These are phyloP conservation scores for Epirrhoe tristata DNA, from an alignment of 2,888 invertebrate species.

Conservation along the genomic window DNA sequence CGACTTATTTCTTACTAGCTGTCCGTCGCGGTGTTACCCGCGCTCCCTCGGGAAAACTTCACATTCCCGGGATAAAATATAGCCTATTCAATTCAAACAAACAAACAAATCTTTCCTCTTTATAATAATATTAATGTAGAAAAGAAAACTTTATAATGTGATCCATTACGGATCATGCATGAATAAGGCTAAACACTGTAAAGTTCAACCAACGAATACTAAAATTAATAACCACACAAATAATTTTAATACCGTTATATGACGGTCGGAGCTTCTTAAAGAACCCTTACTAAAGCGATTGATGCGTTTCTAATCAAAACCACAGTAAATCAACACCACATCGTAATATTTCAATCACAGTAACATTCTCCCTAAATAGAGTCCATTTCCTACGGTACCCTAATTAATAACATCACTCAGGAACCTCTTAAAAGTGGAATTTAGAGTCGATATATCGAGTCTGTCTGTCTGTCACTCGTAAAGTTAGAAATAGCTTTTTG, in stretches of 20 bases:
- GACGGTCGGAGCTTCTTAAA: not conserved
- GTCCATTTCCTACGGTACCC: conserved; percentile 45
- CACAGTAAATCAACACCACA: conserved; percentile 37
- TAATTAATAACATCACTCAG: conserved; percentile 47
- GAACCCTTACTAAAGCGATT: not conserved
- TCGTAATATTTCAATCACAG: conserved; percentile 43
- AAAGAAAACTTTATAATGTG: too few species aligned
- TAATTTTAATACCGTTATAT: not conserved
- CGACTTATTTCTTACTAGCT: too few species aligned
- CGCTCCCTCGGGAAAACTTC: too few species aligned
- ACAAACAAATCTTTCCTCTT: too few species aligned
- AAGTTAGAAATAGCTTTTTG: conserved; percentile 48
- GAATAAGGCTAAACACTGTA: too few species aligned
- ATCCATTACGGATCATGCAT: too few species aligned
- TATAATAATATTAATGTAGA: too few species aligned
- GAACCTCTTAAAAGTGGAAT: conserved; percentile 50
- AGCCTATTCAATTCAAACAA: too few species aligned
- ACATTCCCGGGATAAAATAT: too few species aligned
- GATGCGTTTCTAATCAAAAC: conserved; percentile 27
- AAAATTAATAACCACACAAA: too few species aligned
- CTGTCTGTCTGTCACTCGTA: conserved; percentile 47
- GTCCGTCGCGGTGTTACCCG: too few species aligned
- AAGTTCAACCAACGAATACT: too few species aligned
- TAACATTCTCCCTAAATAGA: conserved; percentile 44
- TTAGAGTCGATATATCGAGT: conserved; percentile 47